Conservation (phyloP, 2,113 vertebrate genomes). For the Cyphomyrus plagiostoma region DNA sequence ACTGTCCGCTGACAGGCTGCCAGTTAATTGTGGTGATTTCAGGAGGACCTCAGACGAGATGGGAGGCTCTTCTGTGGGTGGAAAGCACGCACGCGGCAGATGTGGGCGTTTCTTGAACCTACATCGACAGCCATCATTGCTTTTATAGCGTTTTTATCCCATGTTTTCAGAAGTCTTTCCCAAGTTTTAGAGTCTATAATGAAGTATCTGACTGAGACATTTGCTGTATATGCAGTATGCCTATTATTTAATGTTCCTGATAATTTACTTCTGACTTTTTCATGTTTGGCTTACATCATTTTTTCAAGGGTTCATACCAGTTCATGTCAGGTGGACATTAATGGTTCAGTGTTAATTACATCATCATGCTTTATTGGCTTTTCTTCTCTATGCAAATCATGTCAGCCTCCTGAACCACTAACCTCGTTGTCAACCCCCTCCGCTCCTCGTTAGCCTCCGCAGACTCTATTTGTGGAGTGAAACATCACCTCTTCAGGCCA, state of each 20-base stretch:
- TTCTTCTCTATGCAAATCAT: not conserved
- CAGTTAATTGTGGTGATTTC: slow-evolving; percentile 13
- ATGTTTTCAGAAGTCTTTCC: not conserved
- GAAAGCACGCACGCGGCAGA: not conserved
- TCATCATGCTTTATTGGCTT: not conserved
- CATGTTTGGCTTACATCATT: not conserved
- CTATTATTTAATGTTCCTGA: not conserved
- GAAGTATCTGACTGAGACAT: not conserved
- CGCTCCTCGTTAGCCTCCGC: not conserved
- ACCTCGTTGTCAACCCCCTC: not conserved
- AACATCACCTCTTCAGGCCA: not conserved
- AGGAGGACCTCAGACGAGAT: not conserved
- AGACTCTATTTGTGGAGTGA: not conserved
- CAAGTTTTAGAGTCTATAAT: not conserved
- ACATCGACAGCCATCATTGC: not conserved
- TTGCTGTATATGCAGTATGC: not conserved
- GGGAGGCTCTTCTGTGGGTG: not conserved
- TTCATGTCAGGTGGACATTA: not conserved
- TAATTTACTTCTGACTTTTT: not conserved
- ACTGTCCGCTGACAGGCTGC: not conserved
- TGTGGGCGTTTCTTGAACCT: not conserved
- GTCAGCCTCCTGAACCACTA: not conserved
- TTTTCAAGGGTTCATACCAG: not conserved
- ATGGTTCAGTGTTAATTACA: not conserved
- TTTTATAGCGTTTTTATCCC: not conserved